phyloP scores from a whole-genome alignment of 2,797 vertebrate genomes.

The Margarornis squamiger region DNA sequence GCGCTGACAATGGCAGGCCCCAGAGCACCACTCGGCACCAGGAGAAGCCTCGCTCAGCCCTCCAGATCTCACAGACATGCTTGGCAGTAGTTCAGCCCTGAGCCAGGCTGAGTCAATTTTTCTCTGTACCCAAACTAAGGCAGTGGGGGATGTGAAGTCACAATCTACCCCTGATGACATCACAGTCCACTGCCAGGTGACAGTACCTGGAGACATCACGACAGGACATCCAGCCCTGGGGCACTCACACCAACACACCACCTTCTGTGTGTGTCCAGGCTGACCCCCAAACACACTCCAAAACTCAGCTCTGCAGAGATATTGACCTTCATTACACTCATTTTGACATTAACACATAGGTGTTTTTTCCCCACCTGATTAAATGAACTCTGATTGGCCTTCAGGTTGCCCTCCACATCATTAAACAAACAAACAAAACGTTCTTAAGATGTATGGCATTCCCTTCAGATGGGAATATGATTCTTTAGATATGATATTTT shows the following conservation, averaged over 20 bases:
- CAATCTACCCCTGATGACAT: not conserved
- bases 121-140: not conserved
- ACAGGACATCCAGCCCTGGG: not conserved
- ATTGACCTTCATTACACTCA: not conserved
- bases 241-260: not conserved
- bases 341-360: not conserved
- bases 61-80: not conserved
- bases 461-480: not conserved
- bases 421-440: not conserved
- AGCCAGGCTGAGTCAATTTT: not conserved
- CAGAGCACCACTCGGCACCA: not conserved
- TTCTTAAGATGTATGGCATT: not conserved
- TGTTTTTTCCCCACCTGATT: not conserved
- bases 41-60: not conserved
- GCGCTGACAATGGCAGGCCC: not conserved
- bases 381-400: not conserved
- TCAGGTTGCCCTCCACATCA: not conserved
- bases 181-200: not conserved
- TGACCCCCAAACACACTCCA: accelerated
- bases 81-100: not conserved
- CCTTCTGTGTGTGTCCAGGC: not conserved
- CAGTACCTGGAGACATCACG: not conserved
- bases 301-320: not conserved
- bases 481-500: not conserved
- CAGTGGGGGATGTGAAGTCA: not conserved